Base-by-base conservation (phyloP, 2,113 vertebrate species). In the Melospiza georgiana region DNA sequence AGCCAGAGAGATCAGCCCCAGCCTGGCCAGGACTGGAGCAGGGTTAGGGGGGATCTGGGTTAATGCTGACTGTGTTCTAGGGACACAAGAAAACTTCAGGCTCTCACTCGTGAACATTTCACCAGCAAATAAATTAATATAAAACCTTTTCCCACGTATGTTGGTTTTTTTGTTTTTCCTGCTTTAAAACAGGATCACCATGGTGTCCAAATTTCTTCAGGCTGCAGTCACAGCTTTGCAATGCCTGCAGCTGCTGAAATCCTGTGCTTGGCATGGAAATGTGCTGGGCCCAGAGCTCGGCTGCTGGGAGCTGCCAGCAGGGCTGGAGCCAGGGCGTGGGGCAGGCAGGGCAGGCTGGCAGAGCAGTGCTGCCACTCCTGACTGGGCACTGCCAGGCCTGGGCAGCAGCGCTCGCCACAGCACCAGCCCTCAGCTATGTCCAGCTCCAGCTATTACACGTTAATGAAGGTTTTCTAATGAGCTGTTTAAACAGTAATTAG, bases 391-490 rank as follows among this genome's bases (percentile, higher is more conserved):
- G 25, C 31, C 61, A 0, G 3, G 52, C 43, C 77, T 3, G 33
- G 86, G 79, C 28, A 28, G 59, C 79, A 66, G 51, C 0, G 5
- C 58, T 85, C 7, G 2, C 77, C 5, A 0, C 54, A 69, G 83
- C 54, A 71, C 6, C 78, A 16, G 71, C 68, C 71, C 15, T 5
- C 46, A 3, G 20, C 23, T 37, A 71, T 37, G 63, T 85, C 81
- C 68, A 95, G 78, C 74, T 90, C 55, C 84, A 55, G 11, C 63
- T 69, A 72, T 89, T 94, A 88, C 65, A 65, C 25, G 5, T 66
- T 87, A 92, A 94, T 91, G 95, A 87, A 92, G 68, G 83, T 44
- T 95, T 94, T 57, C 94, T 97, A 96, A 97, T 95, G 95, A 97
- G 84, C 93, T 86, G 65, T 86, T 97, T 97, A 95, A 96, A 93